phyloP scores from a whole-genome alignment of 2,797 vertebrate genomes.

The Pampus argenteus region DNA sequence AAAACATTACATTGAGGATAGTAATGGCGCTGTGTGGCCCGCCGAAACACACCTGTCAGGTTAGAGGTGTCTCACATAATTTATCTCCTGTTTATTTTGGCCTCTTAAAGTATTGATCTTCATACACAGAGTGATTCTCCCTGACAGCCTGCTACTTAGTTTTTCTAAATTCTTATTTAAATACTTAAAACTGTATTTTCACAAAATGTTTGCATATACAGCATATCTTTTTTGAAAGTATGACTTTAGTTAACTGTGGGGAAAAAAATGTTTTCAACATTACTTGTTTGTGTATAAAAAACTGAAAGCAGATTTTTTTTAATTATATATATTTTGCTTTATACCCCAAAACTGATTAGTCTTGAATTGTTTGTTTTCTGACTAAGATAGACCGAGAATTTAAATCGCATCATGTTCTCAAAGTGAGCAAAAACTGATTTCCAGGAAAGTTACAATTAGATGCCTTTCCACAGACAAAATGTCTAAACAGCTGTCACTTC shows the following conservation, averaged over 20 bases:
- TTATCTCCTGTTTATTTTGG: conserved; percentile 69
- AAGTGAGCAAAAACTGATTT: conserved; percentile 68
- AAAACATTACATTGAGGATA: conserved; percentile 34
- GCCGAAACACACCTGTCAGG: conserved; percentile 66
- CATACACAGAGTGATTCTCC: conserved; percentile 39
- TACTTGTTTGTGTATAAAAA: not conserved
- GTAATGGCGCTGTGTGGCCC: conserved; percentile 50
- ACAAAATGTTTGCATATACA: conserved; percentile 36
- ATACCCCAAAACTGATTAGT: not conserved
- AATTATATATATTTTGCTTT: not conserved
- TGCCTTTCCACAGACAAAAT: conserved; percentile 64
- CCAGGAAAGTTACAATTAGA: conserved; percentile 74
- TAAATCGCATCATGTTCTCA: conserved; percentile 59
- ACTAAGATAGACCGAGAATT: not conserved
- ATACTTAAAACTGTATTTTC: conserved; percentile 25
- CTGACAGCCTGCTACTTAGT: conserved; percentile 5
- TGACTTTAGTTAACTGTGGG: not conserved
- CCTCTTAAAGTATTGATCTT: conserved; percentile 60
- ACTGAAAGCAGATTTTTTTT: conserved; percentile 11
- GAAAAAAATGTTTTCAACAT: conserved; percentile 11
- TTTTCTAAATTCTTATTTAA: conserved; percentile 26
- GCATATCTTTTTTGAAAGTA: conserved; percentile 17
- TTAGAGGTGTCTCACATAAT: conserved; percentile 58
- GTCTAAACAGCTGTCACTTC: conserved; percentile 87
- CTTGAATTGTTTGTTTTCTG: not conserved